These are phyloP conservation scores for Macrostomum lignano DNA, from an alignment of 1,140 invertebrate genomes.

Conservation along the genomic window DNA sequence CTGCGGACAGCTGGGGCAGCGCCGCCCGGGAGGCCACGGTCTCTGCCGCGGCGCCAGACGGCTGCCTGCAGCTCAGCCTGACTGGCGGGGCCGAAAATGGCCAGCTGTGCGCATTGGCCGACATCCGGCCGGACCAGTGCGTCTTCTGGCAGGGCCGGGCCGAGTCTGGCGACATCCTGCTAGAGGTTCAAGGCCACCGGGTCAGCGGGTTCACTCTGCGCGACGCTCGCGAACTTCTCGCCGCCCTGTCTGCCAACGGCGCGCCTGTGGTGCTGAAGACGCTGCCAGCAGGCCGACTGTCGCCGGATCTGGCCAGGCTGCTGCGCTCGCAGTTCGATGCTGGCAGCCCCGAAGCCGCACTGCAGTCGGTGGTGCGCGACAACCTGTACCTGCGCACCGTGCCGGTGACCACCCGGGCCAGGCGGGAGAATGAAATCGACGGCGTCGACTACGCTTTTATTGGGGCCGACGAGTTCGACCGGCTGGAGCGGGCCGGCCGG, in stretches of 20 bases:
- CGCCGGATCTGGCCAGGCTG: conserved; percentile 34
- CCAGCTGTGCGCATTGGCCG: too few species aligned
- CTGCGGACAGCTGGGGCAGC: too few species aligned
- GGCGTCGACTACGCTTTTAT: conserved; percentile 40
- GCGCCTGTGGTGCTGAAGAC: conserved; percentile 33
- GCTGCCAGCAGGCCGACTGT: conserved; percentile 28
- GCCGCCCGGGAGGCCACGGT: too few species aligned
- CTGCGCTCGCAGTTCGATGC: conserved; percentile 36
- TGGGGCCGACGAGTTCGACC: conserved; percentile 33
- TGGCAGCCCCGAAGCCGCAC: conserved; percentile 37
- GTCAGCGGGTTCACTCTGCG: conserved; percentile 36
- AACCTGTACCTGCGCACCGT: conserved; percentile 41
- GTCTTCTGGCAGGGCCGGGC: too few species aligned
- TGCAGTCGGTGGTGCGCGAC: conserved; percentile 39
- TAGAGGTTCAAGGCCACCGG: conserved; percentile 37
- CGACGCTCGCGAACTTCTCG: conserved; percentile 34
- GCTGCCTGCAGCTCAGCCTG: too few species aligned
- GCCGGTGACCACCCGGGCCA: conserved; percentile 36
- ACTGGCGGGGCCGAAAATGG: too few species aligned
- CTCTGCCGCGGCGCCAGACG: too few species aligned
- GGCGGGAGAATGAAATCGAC: conserved; percentile 36
- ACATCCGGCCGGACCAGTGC: too few species aligned
- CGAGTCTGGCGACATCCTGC: conserved; percentile 31
- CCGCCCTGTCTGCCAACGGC: conserved; percentile 33
- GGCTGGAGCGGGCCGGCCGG: conserved; percentile 34